phyloP scores from a whole-genome alignment of 2,113 vertebrate genomes.

The Entelurus aequoreus region DNA sequence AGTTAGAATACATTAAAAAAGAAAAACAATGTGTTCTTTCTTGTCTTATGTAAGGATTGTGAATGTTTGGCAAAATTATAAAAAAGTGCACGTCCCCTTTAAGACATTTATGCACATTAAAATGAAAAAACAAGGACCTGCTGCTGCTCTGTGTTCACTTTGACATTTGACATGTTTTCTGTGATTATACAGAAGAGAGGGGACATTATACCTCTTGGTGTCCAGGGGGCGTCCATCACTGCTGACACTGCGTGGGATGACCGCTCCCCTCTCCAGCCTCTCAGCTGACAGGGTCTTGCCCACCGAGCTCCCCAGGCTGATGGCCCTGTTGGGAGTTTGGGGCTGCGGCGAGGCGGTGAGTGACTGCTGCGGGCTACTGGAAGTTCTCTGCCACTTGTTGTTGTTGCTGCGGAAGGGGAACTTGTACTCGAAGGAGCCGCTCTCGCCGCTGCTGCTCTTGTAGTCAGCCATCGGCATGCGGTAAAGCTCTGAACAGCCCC shows the following conservation, averaged over 20 bases:
- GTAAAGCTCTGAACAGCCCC: slow-evolving; percentile 93
- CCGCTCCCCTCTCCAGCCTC: slow-evolving; percentile 80
- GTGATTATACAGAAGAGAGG: background rate
- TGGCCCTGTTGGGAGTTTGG: slow-evolving; percentile 73
- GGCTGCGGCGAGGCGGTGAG: slow-evolving; percentile 83
- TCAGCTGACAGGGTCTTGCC: slow-evolving; percentile 80
- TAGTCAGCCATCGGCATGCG: slow-evolving; percentile 91
- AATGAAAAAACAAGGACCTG: no score
- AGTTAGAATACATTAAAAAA: no score
- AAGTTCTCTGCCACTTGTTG: slow-evolving; percentile 96
- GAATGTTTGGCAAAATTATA: no score
- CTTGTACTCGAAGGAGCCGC: slow-evolving; percentile 91
- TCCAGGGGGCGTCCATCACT: slow-evolving; percentile 92
- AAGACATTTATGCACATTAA: no score
- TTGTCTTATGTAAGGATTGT: no score
- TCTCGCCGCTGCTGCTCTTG: slow-evolving; percentile 82
- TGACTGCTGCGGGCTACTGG: slow-evolving; percentile 82
- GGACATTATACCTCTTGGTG: slow-evolving; percentile 75
- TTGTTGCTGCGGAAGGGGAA: slow-evolving; percentile 95
- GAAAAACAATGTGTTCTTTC: no score
- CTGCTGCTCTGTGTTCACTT: no score
- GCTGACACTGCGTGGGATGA: slow-evolving; percentile 94
- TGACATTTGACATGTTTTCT: no score
- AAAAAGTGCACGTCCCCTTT: no score
- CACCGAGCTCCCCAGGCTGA: slow-evolving; percentile 80